Evolutionary conservation across 2,113 vertebrate genomes (phyloP), one percentile per base, ranked within the genome.

Genomic region (Cyphomyrus plagiostoma): DNA sequence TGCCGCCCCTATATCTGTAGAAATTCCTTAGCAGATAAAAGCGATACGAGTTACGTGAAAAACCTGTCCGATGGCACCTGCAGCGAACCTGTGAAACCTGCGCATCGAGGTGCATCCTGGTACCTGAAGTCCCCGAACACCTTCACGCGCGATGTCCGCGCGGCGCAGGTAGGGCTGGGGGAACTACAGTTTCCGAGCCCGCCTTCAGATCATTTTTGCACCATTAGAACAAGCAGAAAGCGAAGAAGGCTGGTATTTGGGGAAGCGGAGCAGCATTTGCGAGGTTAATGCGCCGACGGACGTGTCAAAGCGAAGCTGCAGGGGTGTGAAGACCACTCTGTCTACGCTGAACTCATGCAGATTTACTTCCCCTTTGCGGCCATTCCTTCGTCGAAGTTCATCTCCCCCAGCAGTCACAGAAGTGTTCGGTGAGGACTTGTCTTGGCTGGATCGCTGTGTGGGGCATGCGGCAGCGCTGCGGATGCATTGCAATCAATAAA

Each of bases 51-150:
- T 39, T 53, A 53, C 13, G 30, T 19, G 26, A 7, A 42, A 6
- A 7, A 35, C n/a, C 85, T 39, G 85, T 56, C 23, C 46, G 17
- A 13, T 21, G 23, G 21, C 70, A 90, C 89, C 89, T 90, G 86
- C 10, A 56, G 52, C n/a, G 3, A 23, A 82, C 35, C 66, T 66
- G 86, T 74, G 26, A 87, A 87, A 77, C 35, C 66, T 10, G 15
- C 23, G 52, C 26, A 39, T 19, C 39, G 89, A 49, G 90, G 35
- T 93, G 94, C 93, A 93, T 91, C 48, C 50, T 77, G 94, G 93
- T 90, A 52, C 26, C 7, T 90, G 74, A 84, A 94, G 93, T 94
- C 39, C 42, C 45, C 23, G 4, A 39, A 35, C 39, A 48, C n/a
- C 17, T 87, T 30, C 48, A 30, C 21, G 23, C 39, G 7, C 10